Evolutionary conservation across 2,113 vertebrate genomes (phyloP).

Genomic region (Potamarius usumacintae): DNA sequence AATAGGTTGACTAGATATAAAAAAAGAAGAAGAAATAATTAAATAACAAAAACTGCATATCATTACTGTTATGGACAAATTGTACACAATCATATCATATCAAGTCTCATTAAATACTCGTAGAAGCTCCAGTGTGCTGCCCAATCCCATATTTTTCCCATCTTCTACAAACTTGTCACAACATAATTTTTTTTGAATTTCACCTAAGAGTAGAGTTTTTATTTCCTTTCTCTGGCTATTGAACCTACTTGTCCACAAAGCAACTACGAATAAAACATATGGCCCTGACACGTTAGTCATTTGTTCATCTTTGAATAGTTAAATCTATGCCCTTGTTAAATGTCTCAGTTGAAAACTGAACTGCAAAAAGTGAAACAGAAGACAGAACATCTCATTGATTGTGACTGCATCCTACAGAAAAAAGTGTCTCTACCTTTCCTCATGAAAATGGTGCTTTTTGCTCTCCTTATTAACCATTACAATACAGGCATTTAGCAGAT

Average conservation of each 20-base stretch:
- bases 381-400: neutral
- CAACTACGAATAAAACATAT: neutral
- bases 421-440: too few relatives aligned
- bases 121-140: neutral
- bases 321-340: neutral
- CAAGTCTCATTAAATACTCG: neutral
- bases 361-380: neutral
- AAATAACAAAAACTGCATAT: neutral
- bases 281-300: neutral
- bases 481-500: too few relatives aligned
- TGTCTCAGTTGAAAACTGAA: neutral
- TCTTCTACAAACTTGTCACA: neutral
- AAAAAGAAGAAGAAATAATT: neutral
- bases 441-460: too few relatives aligned
- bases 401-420: neutral
- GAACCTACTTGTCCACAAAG: neutral
- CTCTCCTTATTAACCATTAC: neutral
- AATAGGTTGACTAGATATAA: too few relatives aligned
- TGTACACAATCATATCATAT: too few relatives aligned
- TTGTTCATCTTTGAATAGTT: neutral
- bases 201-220: neutral
- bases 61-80: too few relatives aligned
- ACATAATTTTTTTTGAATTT: neutral
- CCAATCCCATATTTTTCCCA: neutral
- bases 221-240: neutral